Conservation (phyloP, 2,797 vertebrate genomes). For the Rhadinocentrus ornatus region DNA sequence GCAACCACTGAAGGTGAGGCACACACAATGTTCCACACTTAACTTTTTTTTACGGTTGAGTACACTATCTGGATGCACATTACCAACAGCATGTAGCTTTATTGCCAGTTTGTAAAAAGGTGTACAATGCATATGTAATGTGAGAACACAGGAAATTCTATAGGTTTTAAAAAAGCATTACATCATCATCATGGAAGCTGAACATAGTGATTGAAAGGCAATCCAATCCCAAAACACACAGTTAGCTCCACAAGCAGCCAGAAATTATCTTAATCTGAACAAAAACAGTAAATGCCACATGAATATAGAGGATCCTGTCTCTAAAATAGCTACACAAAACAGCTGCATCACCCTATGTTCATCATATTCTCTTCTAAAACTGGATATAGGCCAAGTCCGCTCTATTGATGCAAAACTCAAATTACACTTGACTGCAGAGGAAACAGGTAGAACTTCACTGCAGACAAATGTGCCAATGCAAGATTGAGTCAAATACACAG, state of each 20-base stretch:
- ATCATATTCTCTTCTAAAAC: not conserved
- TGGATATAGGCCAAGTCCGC: not conserved
- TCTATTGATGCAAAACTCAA: not conserved
- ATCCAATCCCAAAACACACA: no score
- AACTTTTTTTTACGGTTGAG: not conserved
- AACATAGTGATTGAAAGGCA: no score
- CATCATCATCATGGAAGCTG: not conserved
- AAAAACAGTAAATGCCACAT: not conserved
- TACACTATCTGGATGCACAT: no score
- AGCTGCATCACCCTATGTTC: not conserved
- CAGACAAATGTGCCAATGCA: slow-evolving; percentile 9
- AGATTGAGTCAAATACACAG: slow-evolving; percentile 3
- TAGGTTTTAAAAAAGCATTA: not conserved
- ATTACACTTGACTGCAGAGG: not conserved
- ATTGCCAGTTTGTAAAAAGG: no score
- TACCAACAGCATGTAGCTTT: no score
- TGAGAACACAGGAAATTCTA: not conserved
- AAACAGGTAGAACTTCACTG: slow-evolving; percentile 9
- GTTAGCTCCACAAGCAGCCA: not conserved
- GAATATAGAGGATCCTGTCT: not conserved
- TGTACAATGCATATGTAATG: not conserved
- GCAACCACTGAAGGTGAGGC: no score
- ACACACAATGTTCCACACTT: not conserved
- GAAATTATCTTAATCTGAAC: not conserved
- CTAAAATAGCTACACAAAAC: not conserved